phyloP scores from a whole-genome alignment of 2,888 invertebrate genomes.

The Listrodromus nycthemerus region DNA sequence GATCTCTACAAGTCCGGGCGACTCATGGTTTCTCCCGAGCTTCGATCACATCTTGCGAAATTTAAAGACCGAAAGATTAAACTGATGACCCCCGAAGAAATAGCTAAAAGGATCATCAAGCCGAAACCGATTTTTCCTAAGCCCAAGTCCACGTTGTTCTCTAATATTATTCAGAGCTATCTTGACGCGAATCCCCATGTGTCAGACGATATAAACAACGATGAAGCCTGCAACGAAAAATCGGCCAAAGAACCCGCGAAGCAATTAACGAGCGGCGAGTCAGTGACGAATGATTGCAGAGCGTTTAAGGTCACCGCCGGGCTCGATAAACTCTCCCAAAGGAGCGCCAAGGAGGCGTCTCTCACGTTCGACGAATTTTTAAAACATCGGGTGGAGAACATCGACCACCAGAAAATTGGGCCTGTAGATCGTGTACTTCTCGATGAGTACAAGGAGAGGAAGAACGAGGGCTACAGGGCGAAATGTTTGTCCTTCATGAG shows the following conservation, averaged over 20 bases:
- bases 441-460: conserved; percentile 66
- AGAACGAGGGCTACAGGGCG: conserved; percentile 33
- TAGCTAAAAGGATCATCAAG: conserved; percentile 76
- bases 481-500: conserved; percentile 39
- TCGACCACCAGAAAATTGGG: conserved; percentile 61
- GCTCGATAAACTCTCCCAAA: not conserved
- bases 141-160: conserved; percentile 73
- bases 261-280: conserved; percentile 7
- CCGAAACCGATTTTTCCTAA: conserved; percentile 77
- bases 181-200: conserved; percentile 36
- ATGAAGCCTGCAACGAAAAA: conserved; percentile 78
- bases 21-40: conserved; percentile 83
- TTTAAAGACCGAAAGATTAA: conserved; percentile 87
- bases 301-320: not conserved
- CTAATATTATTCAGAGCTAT: conserved; percentile 67
- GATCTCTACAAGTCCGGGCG: conserved; percentile 87
- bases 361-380: conserved; percentile 78
- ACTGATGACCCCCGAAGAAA: conserved; percentile 66
- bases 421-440: conserved; percentile 73
- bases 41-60: conserved; percentile 88
- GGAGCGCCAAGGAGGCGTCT: not conserved
- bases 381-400: conserved; percentile 66
- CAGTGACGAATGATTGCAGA: not conserved
- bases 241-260: not conserved
- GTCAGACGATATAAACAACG: conserved; percentile 73